Evolutionary conservation across 2,113 vertebrate species (phyloP).

Genomic region (Cephalophus harveyi): DNA sequence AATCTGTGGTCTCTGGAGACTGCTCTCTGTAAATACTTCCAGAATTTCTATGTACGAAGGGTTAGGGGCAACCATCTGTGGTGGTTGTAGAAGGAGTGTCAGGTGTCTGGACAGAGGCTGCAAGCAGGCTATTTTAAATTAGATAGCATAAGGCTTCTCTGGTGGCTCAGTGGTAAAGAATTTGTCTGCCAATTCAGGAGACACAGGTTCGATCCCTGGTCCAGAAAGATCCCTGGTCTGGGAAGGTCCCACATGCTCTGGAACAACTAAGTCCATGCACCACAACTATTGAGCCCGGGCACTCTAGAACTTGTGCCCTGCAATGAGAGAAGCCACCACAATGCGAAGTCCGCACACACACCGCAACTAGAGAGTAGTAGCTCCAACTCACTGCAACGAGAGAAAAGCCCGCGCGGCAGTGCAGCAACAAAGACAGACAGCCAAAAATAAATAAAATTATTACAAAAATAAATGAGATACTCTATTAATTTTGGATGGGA

Average conservation of each 20-base stretch:
- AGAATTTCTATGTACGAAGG: background rate
- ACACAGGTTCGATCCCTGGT: background rate
- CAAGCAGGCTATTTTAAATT: background rate
- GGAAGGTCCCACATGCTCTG: background rate
- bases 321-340: background rate
- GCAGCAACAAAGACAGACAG: background rate
- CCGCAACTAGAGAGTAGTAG: background rate
- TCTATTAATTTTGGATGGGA: background rate
- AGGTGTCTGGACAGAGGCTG: background rate
- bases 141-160: background rate
- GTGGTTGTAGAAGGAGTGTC: background rate
- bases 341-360: rapidly evolving
- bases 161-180: background rate
- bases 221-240: background rate
- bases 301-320: background rate
- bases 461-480: background rate
- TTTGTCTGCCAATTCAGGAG: background rate
- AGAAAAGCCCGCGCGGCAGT: rapidly evolving
- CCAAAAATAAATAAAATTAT: background rate
- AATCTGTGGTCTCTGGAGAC: background rate
- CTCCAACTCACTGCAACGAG: background rate
- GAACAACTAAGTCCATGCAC: background rate
- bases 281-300: background rate
- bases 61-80: background rate
- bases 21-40: background rate